phyloP scores from a whole-genome alignment of 2,797 vertebrate genomes.

The Falco columbarius region DNA sequence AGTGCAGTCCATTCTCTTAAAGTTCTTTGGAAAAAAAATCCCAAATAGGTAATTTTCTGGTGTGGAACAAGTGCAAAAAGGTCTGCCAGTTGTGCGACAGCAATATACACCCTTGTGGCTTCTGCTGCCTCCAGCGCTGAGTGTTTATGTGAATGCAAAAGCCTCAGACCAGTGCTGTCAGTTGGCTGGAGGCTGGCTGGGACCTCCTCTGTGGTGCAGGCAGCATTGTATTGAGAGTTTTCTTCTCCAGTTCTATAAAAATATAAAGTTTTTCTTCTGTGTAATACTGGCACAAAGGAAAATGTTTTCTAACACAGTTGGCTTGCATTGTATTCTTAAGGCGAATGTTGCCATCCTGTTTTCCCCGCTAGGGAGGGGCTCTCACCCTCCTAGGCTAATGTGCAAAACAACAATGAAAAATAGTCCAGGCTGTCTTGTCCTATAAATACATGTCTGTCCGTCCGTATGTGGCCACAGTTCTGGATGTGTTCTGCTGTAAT shows the following conservation, averaged over 20 bases:
- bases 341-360: not conserved
- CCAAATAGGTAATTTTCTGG: constrained; percentile 9
- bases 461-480: not conserved
- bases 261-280: constrained; percentile 18
- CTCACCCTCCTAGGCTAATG: constrained; percentile 47
- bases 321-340: not conserved
- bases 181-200: not conserved
- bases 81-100: not conserved
- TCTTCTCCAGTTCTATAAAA: constrained; percentile 54
- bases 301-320: not conserved
- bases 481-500: not conserved
- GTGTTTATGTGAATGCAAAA: not conserved
- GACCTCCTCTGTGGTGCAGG: not conserved
- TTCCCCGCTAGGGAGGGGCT: constrained; percentile 41
- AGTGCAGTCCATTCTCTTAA: not conserved
- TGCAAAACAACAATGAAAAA: constrained; percentile 60
- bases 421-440: constrained; percentile 24
- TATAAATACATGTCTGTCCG: not conserved
- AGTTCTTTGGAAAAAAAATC: not conserved
- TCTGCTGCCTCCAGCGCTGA: not conserved
- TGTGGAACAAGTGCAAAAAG: constrained; percentile 5
- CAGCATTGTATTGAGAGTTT: constrained; percentile 3
- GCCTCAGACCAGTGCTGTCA: not conserved
- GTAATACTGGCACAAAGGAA: constrained; percentile 73
- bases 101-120: not conserved